These are phyloP conservation scores for Chelon labrosus DNA, from an alignment of 2,797 vertebrate species.

Conservation along the genomic window DNA sequence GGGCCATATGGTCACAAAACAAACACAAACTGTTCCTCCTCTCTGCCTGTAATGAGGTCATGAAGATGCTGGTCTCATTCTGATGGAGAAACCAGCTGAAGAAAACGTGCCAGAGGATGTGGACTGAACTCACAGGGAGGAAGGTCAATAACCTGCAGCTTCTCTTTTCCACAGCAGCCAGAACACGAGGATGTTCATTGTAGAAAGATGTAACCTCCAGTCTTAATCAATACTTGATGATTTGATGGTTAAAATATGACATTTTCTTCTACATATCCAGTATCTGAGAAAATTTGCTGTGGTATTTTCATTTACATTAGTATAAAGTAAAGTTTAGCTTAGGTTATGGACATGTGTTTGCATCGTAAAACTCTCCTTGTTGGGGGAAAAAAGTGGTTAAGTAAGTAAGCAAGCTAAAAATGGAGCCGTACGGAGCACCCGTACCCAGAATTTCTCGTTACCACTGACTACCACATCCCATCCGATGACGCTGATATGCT, in stretches of 20 bases:
- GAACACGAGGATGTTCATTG: constrained; percentile 6
- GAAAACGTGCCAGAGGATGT: constrained; percentile 61
- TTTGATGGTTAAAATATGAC: not conserved
- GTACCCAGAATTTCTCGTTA: not conserved
- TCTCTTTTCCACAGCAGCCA: constrained; percentile 10
- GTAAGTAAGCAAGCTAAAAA: too few relatives aligned
- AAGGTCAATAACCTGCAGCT: constrained; percentile 64
- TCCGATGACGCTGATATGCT: not conserved
- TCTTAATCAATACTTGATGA: constrained; percentile 1
- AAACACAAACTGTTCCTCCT: constrained; percentile 84
- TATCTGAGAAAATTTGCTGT: not conserved
- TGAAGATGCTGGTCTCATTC: constrained; percentile 74
- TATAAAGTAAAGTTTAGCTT: not conserved
- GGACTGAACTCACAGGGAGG: constrained; percentile 43
- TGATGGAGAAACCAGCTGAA: constrained; percentile 59
- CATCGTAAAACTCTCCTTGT: too few relatives aligned
- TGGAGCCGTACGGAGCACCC: not conserved
- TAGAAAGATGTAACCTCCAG: not conserved
- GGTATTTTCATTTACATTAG: not conserved
- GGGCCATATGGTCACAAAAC: constrained; percentile 88
- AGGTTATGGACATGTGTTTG: not conserved
- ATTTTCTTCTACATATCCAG: not conserved
- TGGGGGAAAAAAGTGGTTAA: not conserved
- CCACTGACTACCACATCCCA: not conserved
- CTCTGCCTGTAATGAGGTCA: constrained; percentile 81